phyloP scores from a whole-genome alignment of 2,113 vertebrate genomes.

The Tapirus terrestris region DNA sequence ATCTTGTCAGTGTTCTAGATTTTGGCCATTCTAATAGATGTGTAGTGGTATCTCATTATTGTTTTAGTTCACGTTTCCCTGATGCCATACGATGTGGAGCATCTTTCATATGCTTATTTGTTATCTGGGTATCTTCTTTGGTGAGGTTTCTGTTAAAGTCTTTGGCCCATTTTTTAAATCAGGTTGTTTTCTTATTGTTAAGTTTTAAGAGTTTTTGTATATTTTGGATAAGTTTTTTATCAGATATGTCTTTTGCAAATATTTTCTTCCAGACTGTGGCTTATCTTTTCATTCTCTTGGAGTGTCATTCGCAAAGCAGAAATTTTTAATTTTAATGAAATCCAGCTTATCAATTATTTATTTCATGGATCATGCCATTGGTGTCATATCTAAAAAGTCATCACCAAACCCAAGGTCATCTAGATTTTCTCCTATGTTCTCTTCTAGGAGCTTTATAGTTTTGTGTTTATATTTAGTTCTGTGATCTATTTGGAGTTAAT shows the following conservation, averaged over 20 bases:
- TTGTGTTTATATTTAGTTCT: background rate
- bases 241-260: background rate
- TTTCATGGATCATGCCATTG: no score
- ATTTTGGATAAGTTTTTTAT: background rate
- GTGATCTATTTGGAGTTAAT: background rate
- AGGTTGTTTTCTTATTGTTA: background rate
- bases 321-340: no score
- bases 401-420: no score
- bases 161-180: background rate
- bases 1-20: background rate
- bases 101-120: background rate
- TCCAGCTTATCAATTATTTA: no score
- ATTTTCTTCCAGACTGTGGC: background rate
- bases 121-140: background rate
- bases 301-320: background rate
- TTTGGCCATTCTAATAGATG: background rate
- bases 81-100: background rate
- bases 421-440: background rate
- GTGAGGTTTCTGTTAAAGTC: background rate
- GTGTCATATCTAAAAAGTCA: no score
- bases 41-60: background rate
- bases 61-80: background rate
- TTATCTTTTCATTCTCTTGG: background rate
- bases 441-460: background rate
- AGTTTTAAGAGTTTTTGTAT: background rate